A percentile compares a stretch with the other conserved stretches of the same genome.
Evolutionary conservation across 2,797 vertebrate genomes (phyloP).

Genomic region (Nannoperca australis): DNA sequence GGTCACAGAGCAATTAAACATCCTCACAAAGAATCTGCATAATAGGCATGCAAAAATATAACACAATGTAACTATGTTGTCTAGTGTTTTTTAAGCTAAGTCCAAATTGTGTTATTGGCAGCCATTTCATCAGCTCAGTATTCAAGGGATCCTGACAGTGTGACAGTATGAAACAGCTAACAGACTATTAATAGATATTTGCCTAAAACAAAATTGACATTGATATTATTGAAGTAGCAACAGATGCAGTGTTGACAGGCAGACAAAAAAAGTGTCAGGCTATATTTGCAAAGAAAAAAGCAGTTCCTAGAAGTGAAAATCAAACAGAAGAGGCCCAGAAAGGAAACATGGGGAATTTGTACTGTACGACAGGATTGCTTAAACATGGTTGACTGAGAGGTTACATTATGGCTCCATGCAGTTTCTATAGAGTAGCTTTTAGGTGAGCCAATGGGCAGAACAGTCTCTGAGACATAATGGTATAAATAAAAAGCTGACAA

Average conservation of each 20-base stretch:
- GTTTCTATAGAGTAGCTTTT: constrained; percentile 23
- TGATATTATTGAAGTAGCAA: constrained; percentile 77
- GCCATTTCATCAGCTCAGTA: constrained; percentile 55
- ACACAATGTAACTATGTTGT: constrained; percentile 30
- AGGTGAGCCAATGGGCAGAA: constrained; percentile 18
- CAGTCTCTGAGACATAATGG: constrained; percentile 7
- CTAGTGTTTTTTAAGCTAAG: constrained; percentile 53
- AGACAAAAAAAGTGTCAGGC: constrained; percentile 54
- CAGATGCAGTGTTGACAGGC: constrained; percentile 69
- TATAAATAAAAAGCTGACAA: constrained; percentile 15
- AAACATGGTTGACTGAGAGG: constrained; percentile 25
- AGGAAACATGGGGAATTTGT: constrained; percentile 41
- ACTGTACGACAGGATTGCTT: constrained; percentile 21
- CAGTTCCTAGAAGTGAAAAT: constrained; percentile 57
- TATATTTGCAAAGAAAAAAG: constrained; percentile 63
- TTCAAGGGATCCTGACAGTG: constrained; percentile 63
- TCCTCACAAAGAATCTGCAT: constrained; percentile 21
- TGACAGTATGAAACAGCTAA: constrained; percentile 61
- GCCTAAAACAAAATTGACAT: constrained; percentile 70
- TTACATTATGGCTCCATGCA: constrained; percentile 19
- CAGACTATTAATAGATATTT: constrained; percentile 78
- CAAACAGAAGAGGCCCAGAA: constrained; percentile 48
- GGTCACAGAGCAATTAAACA: constrained; percentile 62
- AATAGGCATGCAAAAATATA: constrained; percentile 43
- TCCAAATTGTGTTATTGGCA: constrained; percentile 50